phyloP scores from a whole-genome alignment of 1,140 invertebrate species.

The Manduca sexta region DNA sequence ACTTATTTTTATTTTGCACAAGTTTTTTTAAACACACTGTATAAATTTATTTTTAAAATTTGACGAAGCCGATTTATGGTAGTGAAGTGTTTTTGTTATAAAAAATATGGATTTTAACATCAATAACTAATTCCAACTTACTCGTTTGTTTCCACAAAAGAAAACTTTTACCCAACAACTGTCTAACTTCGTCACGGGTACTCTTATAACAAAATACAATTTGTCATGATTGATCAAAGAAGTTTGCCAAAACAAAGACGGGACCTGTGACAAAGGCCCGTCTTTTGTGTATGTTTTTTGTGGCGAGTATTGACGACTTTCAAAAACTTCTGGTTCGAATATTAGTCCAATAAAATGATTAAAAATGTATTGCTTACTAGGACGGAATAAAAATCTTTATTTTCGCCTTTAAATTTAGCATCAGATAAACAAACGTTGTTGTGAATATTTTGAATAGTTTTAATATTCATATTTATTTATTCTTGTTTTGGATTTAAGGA shows the following conservation, averaged over 20 bases:
- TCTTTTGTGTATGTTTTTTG: slow-evolving; percentile 19
- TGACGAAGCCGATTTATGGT: too few species aligned
- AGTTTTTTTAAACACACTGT: too few species aligned
- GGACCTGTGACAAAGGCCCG: slow-evolving; percentile 25
- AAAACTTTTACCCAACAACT: slow-evolving; percentile 49
- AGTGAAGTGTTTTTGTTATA: slow-evolving; percentile 18
- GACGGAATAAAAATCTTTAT: too few species aligned
- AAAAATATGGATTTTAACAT: slow-evolving; percentile 41
- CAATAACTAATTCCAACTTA: slow-evolving; percentile 45
- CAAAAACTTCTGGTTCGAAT: slow-evolving; percentile 1
- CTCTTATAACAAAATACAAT: slow-evolving; percentile 59
- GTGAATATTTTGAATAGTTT: too few species aligned
- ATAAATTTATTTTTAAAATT: too few species aligned
- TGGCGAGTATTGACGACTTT: slow-evolving; percentile 12
- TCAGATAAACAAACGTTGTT: too few species aligned
- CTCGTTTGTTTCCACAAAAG: slow-evolving; percentile 37
- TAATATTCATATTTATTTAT: too few species aligned
- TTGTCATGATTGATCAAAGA: slow-evolving; percentile 65
- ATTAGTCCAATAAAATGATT: too few species aligned
- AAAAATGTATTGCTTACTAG: too few species aligned
- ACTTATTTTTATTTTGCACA: too few species aligned
- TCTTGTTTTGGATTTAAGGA: too few species aligned
- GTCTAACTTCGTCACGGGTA: slow-evolving; percentile 42
- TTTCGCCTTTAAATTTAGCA: too few species aligned
- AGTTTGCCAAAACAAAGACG: slow-evolving; percentile 49